Evolutionary conservation across 37 sponge, comb jelly and placozoan genomes (phyloP).

Genomic region (Halichondria panicea): DNA sequence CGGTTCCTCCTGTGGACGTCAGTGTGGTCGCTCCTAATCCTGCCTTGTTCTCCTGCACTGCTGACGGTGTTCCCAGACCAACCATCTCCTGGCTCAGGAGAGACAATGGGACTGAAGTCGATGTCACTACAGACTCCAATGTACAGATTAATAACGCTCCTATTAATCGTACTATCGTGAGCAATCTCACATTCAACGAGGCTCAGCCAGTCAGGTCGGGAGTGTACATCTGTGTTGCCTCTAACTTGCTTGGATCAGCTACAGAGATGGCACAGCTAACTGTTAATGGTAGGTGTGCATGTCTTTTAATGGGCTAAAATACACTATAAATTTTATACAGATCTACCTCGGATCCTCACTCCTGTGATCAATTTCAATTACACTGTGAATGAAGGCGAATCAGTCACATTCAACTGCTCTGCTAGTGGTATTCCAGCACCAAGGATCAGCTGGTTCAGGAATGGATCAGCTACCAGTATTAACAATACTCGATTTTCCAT

Average conservation of each 20-base stretch:
- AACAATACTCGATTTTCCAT: background rate
- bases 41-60: conserved; percentile 21
- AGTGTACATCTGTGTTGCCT: conserved; percentile 44
- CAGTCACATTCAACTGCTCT: conserved; percentile 38
- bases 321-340: background rate
- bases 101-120: background rate
- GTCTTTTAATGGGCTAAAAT: background rate
- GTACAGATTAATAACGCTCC: background rate
- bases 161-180: background rate
- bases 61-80: conserved; percentile 16
- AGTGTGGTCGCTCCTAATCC: conserved; percentile 7
- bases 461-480: no score
- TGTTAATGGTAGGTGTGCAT: conserved; percentile 51
- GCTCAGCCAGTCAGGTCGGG: conserved; percentile 13
- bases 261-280: conserved; percentile 12
- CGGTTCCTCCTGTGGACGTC: conserved; percentile 10
- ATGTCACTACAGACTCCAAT: background rate
- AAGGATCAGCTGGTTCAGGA: conserved; percentile 29
- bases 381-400: conserved; percentile 16
- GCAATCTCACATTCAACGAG: conserved; percentile 4
- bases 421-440: conserved; percentile 48
- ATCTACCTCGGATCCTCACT: background rate
- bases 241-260: conserved; percentile 37
- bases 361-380: background rate
- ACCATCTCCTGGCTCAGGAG: conserved; percentile 3